phyloP scores from a whole-genome alignment of 2,113 vertebrate species.

The Gallinago undulata region DNA sequence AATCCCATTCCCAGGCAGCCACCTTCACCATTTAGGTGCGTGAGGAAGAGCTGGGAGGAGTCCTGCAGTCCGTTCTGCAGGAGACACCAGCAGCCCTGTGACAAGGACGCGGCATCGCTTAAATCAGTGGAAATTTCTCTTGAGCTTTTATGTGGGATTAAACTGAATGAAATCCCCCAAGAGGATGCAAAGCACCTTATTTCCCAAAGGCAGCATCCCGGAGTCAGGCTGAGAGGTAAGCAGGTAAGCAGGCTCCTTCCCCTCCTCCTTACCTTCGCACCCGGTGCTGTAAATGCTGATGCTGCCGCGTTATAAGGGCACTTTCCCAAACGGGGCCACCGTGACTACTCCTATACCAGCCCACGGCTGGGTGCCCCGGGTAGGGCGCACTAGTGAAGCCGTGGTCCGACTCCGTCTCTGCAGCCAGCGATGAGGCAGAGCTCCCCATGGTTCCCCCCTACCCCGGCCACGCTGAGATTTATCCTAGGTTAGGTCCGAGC shows the following conservation, averaged over 20 bases:
- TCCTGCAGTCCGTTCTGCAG: neutral
- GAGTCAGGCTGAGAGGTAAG: neutral
- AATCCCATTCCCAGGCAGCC: neutral
- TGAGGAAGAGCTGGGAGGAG: neutral
- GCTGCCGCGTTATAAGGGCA: conserved; percentile 87
- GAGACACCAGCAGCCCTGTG: neutral
- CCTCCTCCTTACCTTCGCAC: conserved; percentile 88
- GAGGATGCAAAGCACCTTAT: neutral
- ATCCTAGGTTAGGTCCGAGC: conserved; percentile 75
- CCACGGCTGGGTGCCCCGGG: conserved; percentile 80
- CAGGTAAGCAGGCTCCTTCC: neutral
- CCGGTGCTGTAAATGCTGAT: conserved; percentile 78
- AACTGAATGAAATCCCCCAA: neutral
- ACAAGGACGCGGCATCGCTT: neutral
- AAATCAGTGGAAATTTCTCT: accelerated
- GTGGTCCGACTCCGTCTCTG: conserved; percentile 94
- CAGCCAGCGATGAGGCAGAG: conserved; percentile 92
- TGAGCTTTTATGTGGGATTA: neutral
- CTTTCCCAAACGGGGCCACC: conserved; percentile 85
- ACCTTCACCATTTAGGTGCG: neutral
- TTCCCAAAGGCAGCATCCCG: neutral
- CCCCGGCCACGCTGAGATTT: conserved; percentile 50
- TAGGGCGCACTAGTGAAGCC: conserved; percentile 85
- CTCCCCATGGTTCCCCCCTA: conserved; percentile 87
- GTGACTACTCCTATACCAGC: conserved; percentile 90